Conservation (phyloP, 2,797 vertebrate species). For the Chaunax sp. region DNA sequence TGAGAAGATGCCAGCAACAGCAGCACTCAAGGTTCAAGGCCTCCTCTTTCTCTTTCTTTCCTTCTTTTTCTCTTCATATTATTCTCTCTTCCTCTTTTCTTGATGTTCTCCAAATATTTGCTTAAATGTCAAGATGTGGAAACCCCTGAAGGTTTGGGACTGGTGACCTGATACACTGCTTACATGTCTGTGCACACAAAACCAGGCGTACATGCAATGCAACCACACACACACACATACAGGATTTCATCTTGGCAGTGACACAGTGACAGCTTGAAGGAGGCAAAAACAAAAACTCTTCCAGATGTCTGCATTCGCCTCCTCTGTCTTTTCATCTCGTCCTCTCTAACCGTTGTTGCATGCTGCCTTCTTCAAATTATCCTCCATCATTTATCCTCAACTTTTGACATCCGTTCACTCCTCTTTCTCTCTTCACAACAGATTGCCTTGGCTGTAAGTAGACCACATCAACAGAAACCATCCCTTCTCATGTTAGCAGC, state of each 20-base stretch:
- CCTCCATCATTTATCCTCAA: constrained; percentile 39
- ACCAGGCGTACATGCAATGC: constrained; percentile 13
- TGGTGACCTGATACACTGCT: constrained; percentile 51
- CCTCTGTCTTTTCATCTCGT: constrained; percentile 49
- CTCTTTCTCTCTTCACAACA: constrained; percentile 11
- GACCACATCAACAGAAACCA: constrained; percentile 46
- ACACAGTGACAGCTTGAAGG: constrained; percentile 50
- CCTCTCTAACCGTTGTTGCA: constrained; percentile 48
- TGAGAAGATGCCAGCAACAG: constrained; percentile 82
- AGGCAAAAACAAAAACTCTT: constrained; percentile 74
- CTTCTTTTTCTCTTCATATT: constrained; percentile 34
- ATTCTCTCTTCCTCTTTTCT: constrained; percentile 63
- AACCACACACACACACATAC: constrained; percentile 28
- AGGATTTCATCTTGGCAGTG: constrained; percentile 44
- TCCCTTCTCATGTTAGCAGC: constrained; percentile 45
- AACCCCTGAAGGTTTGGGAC: constrained; percentile 68
- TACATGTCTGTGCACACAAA: background rate
- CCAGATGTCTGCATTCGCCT: constrained; percentile 68
- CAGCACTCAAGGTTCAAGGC: constrained; percentile 69
- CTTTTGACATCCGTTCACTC: constrained; percentile 31
- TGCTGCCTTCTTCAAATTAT: constrained; percentile 19
- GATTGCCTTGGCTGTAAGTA: constrained; percentile 13
- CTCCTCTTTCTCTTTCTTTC: constrained; percentile 50
- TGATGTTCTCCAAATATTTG: constrained; percentile 79
- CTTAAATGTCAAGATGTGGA: constrained; percentile 78